These are phyloP conservation scores for Tribolium madens DNA, from an alignment of 1,140 invertebrate genomes.

Conservation along the genomic window DNA sequence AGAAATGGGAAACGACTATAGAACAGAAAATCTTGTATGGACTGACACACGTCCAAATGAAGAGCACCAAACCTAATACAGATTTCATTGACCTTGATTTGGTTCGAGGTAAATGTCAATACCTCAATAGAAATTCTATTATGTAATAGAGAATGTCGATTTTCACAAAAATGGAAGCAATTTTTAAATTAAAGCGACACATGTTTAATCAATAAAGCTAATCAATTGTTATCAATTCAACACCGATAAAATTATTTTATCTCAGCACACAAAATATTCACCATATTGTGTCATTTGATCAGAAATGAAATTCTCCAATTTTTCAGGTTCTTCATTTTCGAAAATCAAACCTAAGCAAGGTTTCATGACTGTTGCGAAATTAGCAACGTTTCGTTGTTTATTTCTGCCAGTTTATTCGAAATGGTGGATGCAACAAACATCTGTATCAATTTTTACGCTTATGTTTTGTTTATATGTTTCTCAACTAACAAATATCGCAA, in stretches of 20 bases:
- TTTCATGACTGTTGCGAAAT: slow-evolving; percentile 82
- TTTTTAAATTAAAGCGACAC: neutral
- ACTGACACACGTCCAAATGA: slow-evolving; percentile 81
- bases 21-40: slow-evolving; percentile 90
- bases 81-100: slow-evolving; percentile 96
- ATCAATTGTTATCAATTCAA: neutral
- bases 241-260: too few relatives aligned
- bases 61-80: slow-evolving; percentile 88
- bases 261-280: too few relatives aligned
- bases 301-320: slow-evolving; percentile 40
- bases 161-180: neutral
- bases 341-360: slow-evolving; percentile 94
- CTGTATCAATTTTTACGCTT: slow-evolving; percentile 75
- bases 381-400: slow-evolving; percentile 82
- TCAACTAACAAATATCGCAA: slow-evolving; percentile 67
- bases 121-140: neutral
- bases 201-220: neutral
- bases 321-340: slow-evolving; percentile 88
- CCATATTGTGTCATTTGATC: slow-evolving; percentile 17
- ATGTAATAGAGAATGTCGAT: neutral
- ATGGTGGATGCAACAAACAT: slow-evolving; percentile 93
- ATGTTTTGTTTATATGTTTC: slow-evolving; percentile 63
- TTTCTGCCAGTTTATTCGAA: slow-evolving; percentile 84
- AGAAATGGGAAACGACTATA: slow-evolving; percentile 95
- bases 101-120: slow-evolving; percentile 74